Evolutionary conservation across 2,888 invertebrate species (phyloP), one percentile per base, ranked within the genome.

Genomic region (Aphodius granarius): DNA sequence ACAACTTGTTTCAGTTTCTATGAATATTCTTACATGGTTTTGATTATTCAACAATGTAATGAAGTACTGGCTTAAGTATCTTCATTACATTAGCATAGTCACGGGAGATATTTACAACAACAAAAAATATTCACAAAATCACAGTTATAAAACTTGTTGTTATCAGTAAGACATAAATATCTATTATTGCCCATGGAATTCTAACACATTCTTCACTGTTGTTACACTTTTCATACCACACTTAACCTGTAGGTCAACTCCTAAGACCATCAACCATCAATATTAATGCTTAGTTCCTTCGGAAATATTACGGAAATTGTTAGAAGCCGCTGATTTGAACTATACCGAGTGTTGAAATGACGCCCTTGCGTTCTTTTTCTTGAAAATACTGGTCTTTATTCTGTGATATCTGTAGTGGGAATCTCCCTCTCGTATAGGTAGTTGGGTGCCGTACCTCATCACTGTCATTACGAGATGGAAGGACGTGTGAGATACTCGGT

Each of bases 401-500:
- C 9, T 43, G 13, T 9, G 43, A 43, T 43, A 43, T 43, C 43
- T 43, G 43, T 13, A 2, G 43, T 43, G 43, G 43, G 13, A 43
- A 43, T 43, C 43, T 43, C 43, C 43, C 0, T 43, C 43, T 43
- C 43, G 43, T 43, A 43, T 43, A 43, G 43, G 43, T 43, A 43
- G 43, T 43, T 43, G 43, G 43, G 43, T 43, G 43, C 43, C 43
- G 3, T 43, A 43, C 68, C 68, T 68, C 68, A 68, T 68, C 68
- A 68, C 68, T 68, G 68, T 68, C 68, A 68, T 68, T 68, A 68
- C 68, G 20, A 15, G 68, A n/a, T 19, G 68, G n/a, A 43, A 43
- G 21, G 68, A 68, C 20, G 68, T 68, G 68, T 68, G 68, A 68
- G 68, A 68, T 68, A 68, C 68, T 13, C 43, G 43, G 43, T 43